A percentile compares a stretch with the other conserved stretches of the same genome.
Evolutionary conservation across 2,113 vertebrate species (phyloP).

Genomic region (Oryctolagus cuniculus): mOryCun1.1 NC_091443.1:78124001-78124500

Average conservation of each 20-base stretch:
- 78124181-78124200: neutral
- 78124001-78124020: too few relatives aligned
- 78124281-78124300: slow-evolving; percentile 11
- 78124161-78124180: neutral
- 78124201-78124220: neutral
- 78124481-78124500: too few relatives aligned
- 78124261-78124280: neutral
- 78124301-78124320: neutral
- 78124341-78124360: neutral
- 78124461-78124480: too few relatives aligned
- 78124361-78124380: neutral
- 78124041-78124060: neutral
- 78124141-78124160: slow-evolving; percentile 10
- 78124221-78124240: neutral
- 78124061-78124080: neutral
- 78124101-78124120: neutral
- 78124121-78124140: slow-evolving; percentile 8
- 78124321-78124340: neutral
- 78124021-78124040: too few relatives aligned
- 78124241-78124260: neutral
- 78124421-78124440: too few relatives aligned
- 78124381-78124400: too few relatives aligned
- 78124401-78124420: too few relatives aligned
- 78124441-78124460: too few relatives aligned
- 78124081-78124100: neutral